Base-by-base conservation (phyloP, 2,797 vertebrate species). In the Triplophysa yarkandensis region DNA sequence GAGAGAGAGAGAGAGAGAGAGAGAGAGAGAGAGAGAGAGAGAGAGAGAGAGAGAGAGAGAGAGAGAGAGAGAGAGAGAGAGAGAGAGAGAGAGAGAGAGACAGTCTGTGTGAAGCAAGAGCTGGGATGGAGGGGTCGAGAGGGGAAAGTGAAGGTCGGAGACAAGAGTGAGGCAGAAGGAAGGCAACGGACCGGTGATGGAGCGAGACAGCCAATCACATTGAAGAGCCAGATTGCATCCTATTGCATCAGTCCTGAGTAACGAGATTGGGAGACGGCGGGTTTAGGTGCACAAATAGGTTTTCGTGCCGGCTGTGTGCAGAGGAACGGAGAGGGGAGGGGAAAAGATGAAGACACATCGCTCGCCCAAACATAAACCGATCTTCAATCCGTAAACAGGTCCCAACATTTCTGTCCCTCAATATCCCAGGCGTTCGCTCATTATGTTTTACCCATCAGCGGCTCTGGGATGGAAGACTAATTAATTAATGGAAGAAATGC, bases 211-310 rank as follows among this genome's bases (percentile, higher is more conserved):
- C 39, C 28, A 55, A 55, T 55, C 52, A 25, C 17, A 48, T 39
- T 32, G 34, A 23, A 28, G 17, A 25, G 36, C 52, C 54, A 88
- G 89, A 92, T 93, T 93, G 86, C 87, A 91, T 92, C 80, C 76
- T 91, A 90, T 92, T 91, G 86, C 84, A 89, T 93, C 88, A 90
- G 88, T 93, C 90, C 88, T 90, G 90, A 84, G 85, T 88, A 91
- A 91, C 87, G 88, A 88, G 89, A 91, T 92, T 90, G 90, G 85
- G 84, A 92, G 91, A 91, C 89, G 90, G 79, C 85, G 83, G 87
- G 88, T 88, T 89, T 86, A 91, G 90, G 91, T 88, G 89, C 88
- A 90, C 90, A 91, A 92, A 92, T 92, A 88, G 89, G 87, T 90
- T 91, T 92, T 89, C 27, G 77, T 67, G 71, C 73, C 52, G 74